These are phyloP conservation scores for Drosophila mulleri DNA, from an alignment of 2,888 invertebrate species.

Conservation along the genomic window DNA sequence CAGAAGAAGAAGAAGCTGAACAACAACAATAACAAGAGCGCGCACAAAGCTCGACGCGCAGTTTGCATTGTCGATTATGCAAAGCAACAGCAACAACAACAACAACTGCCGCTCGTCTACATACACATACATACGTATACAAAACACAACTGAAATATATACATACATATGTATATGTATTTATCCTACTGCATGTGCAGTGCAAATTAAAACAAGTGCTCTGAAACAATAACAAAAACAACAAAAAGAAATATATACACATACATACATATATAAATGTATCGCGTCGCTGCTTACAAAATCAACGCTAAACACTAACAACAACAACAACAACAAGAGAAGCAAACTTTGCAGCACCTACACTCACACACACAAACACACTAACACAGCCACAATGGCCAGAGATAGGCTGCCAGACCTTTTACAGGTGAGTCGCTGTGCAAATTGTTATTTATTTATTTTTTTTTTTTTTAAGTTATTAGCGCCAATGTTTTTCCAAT, in stretches of 20 bases:
- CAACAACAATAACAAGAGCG: constrained; percentile 12
- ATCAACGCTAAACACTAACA: constrained; percentile 32
- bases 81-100: constrained; percentile 19
- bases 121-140: neutral
- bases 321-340: constrained; percentile 30
- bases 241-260: neutral
- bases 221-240: constrained; percentile 25
- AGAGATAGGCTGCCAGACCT: constrained; percentile 84
- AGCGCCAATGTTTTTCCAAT: constrained; percentile 13
- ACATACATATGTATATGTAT: neutral
- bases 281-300: constrained; percentile 27
- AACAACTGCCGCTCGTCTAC: constrained; percentile 5
- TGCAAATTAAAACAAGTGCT: constrained; percentile 33
- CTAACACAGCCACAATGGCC: constrained; percentile 70
- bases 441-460: neutral
- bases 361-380: constrained; percentile 14
- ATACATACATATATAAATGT: constrained; percentile 4
- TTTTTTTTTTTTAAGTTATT: constrained; percentile 8
- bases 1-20: neutral
- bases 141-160: neutral
- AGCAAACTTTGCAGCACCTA: constrained; percentile 9
- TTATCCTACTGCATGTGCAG: constrained; percentile 13
- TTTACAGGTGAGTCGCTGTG: constrained; percentile 79
- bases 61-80: constrained; percentile 33
- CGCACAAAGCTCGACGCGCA: constrained; percentile 32